Base-by-base conservation (phyloP, 2,888 invertebrate genomes). In the Trilocha varians region DNA sequence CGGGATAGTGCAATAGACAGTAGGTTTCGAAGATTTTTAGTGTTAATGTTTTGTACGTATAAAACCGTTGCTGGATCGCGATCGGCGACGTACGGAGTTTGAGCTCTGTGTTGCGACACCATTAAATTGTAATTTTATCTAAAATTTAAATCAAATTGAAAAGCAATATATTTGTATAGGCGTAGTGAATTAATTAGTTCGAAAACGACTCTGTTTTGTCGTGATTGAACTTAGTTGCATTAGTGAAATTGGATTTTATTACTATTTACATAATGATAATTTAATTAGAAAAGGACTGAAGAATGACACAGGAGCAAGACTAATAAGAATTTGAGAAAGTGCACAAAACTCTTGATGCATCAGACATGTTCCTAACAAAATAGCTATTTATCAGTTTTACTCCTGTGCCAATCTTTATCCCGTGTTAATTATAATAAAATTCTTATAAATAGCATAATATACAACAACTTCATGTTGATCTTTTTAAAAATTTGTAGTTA, bases 1-100 rank as follows among this genome's bases (percentile, higher is more conserved):
- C 84, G 84, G 84, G 83, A 76, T 78, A 77, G 84, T 84, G 84
- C 84, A 84, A 84, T 84, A 80, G 40, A 32, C 33, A 36, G 43
- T 43, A 40, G 43, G 18, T 18, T 18, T 18, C 8, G 18, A 18
- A 18, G 8, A 18, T 18, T 18, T 18, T 6, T 5, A 6, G 18
- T 18, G 6, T 25, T 25, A 9, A 9, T 25, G 6, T 34, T 40
- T 43, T 38, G 37, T 33, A 18, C 37, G 11, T 40, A 36, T 35
- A 25, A 25, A 25, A 25, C 25, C 11, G 25, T 25, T 25, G 25
- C 25, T 25, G 11, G 3, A 25, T 25, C 11, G 6, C 11, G 4
- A 25, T 5, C 18, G 18, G 18, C 18, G 8, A 18, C 18, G 18
- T 8, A 18, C 18, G 4, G 11, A 6, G 25, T 25, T 6, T 2